A percentile compares a stretch with the other conserved stretches of the same genome.
Evolutionary conservation across 2,113 vertebrate species (phyloP).

Genomic region (Xerus inauris): DNA sequence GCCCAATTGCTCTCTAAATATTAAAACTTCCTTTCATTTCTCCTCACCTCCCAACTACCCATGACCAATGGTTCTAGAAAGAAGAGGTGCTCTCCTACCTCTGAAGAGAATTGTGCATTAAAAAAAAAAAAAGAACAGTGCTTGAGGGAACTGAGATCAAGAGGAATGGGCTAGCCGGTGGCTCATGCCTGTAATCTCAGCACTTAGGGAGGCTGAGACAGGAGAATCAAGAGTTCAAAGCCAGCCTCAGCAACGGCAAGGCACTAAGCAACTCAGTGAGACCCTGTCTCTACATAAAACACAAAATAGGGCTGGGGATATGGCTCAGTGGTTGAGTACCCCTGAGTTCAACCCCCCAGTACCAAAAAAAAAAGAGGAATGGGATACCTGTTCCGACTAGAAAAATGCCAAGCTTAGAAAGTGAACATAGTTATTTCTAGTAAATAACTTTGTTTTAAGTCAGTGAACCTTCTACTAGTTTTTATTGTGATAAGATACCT

Average conservation of each 20-base stretch:
- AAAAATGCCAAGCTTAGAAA: conserved; percentile 38
- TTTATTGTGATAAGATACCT: not conserved
- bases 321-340: too few species aligned
- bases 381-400: not conserved
- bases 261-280: too few species aligned
- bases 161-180: not conserved
- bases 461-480: not conserved
- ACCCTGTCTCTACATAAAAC: too few species aligned
- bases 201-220: too few species aligned
- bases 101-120: not conserved
- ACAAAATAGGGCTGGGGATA: too few species aligned
- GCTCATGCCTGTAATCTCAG: too few species aligned
- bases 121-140: not conserved
- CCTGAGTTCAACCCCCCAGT: too few species aligned
- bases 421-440: conserved; percentile 46
- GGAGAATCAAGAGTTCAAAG: too few species aligned
- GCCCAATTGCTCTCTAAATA: not conserved
- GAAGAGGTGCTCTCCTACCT: not conserved
- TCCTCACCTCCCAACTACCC: not conserved
- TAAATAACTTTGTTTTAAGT: not conserved
- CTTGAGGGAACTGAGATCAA: not conserved
- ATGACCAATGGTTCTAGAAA: not conserved
- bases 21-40: not conserved
- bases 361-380: too few species aligned
- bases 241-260: too few species aligned